Base-by-base conservation (phyloP, 2,797 vertebrate species). In the Taeniopygia guttata region DNA sequence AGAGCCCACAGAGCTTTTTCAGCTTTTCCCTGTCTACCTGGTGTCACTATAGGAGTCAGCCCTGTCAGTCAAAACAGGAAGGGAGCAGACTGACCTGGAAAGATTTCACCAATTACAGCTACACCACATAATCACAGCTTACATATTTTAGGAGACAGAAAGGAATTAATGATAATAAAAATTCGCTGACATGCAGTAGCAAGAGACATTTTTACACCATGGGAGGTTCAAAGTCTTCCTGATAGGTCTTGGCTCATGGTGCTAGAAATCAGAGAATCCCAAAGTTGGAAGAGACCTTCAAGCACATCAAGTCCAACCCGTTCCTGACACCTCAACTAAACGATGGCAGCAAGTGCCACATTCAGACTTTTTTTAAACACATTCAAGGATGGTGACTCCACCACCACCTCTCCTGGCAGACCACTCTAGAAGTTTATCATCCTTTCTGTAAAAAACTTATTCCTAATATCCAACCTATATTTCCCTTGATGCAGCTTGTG, bases 21-120 rank as follows among this genome's bases (percentile, higher is more conserved):
- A 60, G 49, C 60, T 79, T 7, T 5, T 42, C 36, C 63, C 32
- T 79, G 55, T 27, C 48, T 21, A 10, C 23, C 30, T 67, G 30
- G 40, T 54, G 30, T 32, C 2, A 1, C 49, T 13, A 54, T 0
- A 55, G 22, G 16, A 86, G 32, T 60, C 49, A 69, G 9, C 7
- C 30, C 52, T 68, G 42, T 64, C 75, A 89, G 30, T 78, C 46
- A 87, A 81, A 91, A 91, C 15, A 84, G 16, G 27, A 87, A 89
- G 18, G 68, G 32, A 85, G 23, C 34, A 72, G 49, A 32, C 25
- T 80, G 79, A 83, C 49, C 72, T 68, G 32, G 46, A 89, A 79
- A 36, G 14, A 78, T 46, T 68, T 83, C 34, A 74, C 25, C 13
- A 51, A 13, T 63, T 68, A 46, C 68, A 95, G 60, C 34, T 64